Evolutionary conservation across 1,140 invertebrate species (phyloP).

Genomic region (Venturia canescens): DNA sequence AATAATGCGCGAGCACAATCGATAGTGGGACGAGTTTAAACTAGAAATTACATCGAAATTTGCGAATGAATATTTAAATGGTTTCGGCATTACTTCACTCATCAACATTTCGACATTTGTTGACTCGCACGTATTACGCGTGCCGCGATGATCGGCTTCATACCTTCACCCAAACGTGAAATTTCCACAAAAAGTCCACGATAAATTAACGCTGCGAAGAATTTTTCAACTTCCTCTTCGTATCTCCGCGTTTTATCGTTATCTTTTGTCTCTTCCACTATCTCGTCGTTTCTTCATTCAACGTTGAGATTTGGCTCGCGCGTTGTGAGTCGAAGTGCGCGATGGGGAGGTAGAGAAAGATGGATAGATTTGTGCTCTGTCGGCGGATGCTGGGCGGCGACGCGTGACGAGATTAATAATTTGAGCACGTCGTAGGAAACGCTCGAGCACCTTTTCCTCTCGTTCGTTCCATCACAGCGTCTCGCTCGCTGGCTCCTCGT

Average conservation of each 20-base stretch:
- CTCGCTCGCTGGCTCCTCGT: constrained; percentile 3
- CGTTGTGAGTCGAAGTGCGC: neutral
- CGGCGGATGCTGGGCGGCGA: constrained; percentile 59
- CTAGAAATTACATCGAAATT: too few species aligned
- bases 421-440: constrained; percentile 54
- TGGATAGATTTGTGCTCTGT: constrained; percentile 22
- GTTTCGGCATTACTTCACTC: too few species aligned
- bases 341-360: neutral
- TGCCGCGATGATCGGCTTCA: too few species aligned
- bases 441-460: constrained; percentile 41
- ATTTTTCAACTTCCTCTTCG: too few species aligned
- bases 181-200: too few species aligned
- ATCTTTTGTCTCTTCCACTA: neutral
- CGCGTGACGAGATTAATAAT: constrained; percentile 67
- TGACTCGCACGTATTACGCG: too few species aligned
- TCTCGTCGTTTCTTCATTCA: constrained; percentile 6
- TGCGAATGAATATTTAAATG: too few species aligned
- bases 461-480: constrained; percentile 38
- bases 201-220: too few species aligned
- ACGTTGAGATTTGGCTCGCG: neutral
- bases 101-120: too few species aligned
- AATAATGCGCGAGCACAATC: too few species aligned
- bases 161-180: too few species aligned
- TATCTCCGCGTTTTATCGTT: neutral
- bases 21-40: too few species aligned